Conservation (phyloP, 2,888 invertebrate species). For the Thera britannica region DNA sequence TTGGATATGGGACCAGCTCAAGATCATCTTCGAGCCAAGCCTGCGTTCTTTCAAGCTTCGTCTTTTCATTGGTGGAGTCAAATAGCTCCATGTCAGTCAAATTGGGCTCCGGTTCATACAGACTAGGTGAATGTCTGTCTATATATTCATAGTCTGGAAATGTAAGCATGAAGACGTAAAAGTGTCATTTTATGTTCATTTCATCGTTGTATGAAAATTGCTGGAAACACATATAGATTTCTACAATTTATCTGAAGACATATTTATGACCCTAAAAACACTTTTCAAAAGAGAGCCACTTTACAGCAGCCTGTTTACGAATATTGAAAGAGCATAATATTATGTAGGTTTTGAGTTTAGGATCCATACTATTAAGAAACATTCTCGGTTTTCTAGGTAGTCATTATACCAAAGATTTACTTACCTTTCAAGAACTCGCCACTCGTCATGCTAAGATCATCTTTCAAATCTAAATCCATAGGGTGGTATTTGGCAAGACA, state of each 20-base stretch:
- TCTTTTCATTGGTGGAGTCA: constrained; percentile 37
- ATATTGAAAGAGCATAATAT: background rate
- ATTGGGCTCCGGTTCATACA: constrained; percentile 29
- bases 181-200: background rate
- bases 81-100: constrained; percentile 18
- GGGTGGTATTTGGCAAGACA: constrained; percentile 25
- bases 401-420: too few species aligned
- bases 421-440: constrained; percentile 51
- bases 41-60: constrained; percentile 56
- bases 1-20: constrained; percentile 46
- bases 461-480: constrained; percentile 44
- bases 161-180: background rate
- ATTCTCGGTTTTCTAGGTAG: background rate
- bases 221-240: too few species aligned
- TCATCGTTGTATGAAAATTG: too few species aligned
- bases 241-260: too few species aligned
- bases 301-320: background rate
- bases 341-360: too few species aligned
- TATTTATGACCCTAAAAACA: too few species aligned
- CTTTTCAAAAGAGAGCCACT: too few species aligned
- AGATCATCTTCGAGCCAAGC: constrained; percentile 61
- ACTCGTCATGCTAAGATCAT: constrained; percentile 48
- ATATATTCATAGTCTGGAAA: constrained; percentile 48
- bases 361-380: too few species aligned
- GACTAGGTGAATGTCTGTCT: constrained; percentile 43